These are phyloP conservation scores for Helicolenus hilgendorfi DNA, from an alignment of 2,797 vertebrate genomes.

Conservation along the genomic window DNA sequence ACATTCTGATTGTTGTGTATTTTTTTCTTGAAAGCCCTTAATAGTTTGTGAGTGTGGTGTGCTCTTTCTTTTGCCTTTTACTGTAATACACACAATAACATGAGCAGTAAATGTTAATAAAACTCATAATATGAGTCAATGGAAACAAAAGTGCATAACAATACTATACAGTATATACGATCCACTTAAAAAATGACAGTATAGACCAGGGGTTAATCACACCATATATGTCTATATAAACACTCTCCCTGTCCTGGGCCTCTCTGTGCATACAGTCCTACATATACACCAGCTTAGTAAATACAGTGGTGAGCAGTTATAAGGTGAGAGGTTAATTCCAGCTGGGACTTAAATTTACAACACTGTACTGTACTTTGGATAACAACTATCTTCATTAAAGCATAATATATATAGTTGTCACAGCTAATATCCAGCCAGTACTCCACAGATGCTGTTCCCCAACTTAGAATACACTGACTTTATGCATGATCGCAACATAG, in stretches of 20 bases:
- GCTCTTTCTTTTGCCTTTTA: conserved; percentile 77
- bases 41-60: conserved; percentile 83
- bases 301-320: conserved; percentile 58
- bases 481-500: conserved; percentile 41
- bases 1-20: conserved; percentile 90
- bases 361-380: conserved; percentile 72
- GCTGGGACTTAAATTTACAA: conserved; percentile 55
- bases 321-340: conserved; percentile 51
- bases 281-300: conserved; percentile 52
- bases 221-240: conserved; percentile 57
- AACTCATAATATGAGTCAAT: conserved; percentile 64
- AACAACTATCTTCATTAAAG: conserved; percentile 73
- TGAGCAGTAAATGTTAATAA: conserved; percentile 78
- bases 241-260: conserved; percentile 33
- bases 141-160: conserved; percentile 83
- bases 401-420: conserved; percentile 62
- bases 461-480: conserved; percentile 49
- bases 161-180: conserved; percentile 76
- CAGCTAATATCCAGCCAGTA: conserved; percentile 58
- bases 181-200: conserved; percentile 68
- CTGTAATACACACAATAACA: conserved; percentile 68
- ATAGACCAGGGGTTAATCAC: conserved; percentile 68
- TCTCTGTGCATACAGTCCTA: conserved; percentile 50
- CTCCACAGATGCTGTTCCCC: conserved; percentile 59
- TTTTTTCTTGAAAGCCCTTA: conserved; percentile 88